Percentiles rank a stretch among this genome's conserved stretches.
Evolutionary conservation across 1,140 invertebrate species (phyloP).

Genomic region (Himalopsyche phryganea): DNA sequence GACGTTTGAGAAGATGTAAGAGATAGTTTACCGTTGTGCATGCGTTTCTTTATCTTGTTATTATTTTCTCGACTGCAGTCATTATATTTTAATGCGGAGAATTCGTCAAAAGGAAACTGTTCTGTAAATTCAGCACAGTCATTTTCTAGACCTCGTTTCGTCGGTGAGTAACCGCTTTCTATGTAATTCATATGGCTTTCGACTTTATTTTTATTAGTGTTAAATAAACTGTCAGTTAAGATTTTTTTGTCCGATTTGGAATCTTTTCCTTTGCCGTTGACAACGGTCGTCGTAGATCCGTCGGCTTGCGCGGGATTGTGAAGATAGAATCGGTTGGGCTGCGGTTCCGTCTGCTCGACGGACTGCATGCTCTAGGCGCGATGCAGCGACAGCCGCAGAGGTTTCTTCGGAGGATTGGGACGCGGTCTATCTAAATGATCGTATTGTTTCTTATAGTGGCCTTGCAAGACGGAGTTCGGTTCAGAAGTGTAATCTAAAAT

Average conservation of each 20-base stretch:
- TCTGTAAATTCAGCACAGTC: conserved; percentile 3
- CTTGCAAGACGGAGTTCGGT: conserved; percentile 44
- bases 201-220: conserved; percentile 15
- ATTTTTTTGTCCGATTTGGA: conserved; percentile 7
- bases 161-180: conserved; percentile 20
- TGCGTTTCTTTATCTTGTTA: conserved; percentile 24
- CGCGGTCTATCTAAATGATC: conserved; percentile 47
- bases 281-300: conserved; percentile 12
- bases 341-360: conserved; percentile 43
- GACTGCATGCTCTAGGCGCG: conserved; percentile 78
- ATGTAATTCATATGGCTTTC: conserved; percentile 14
- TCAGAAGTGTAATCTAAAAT: conserved; percentile 58
- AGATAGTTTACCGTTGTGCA: conserved; percentile 25
- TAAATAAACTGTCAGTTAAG: conserved; percentile 3
- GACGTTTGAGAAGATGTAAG: conserved; percentile 7
- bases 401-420: conserved; percentile 80
- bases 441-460: conserved; percentile 49
- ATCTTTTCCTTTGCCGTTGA: conserved; percentile 25
- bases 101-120: conserved; percentile 24
- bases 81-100: neutral
- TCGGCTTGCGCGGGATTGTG: conserved; percentile 27
- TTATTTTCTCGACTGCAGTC: conserved; percentile 4
- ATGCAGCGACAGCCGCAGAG: conserved; percentile 74
- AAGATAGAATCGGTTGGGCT: conserved; percentile 27
- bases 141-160: conserved; percentile 12